Percentiles rank a stretch among this genome's conserved stretches.
phyloP scores from a whole-genome alignment of 2,113 vertebrate species.

The Phalacrocorax brasilianus region DNA sequence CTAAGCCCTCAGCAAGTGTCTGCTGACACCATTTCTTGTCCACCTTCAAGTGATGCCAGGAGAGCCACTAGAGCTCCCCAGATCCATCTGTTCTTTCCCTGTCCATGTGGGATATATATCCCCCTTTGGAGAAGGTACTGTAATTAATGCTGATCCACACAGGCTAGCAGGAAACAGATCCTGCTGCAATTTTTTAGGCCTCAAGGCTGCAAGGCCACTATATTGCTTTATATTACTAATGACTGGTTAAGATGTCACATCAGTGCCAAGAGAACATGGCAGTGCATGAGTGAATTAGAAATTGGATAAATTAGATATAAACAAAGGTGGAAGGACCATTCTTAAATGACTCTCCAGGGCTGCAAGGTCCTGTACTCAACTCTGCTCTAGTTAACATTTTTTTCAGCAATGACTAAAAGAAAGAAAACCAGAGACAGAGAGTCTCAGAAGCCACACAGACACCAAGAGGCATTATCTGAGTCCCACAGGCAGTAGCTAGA shows the following conservation, averaged over 20 bases:
- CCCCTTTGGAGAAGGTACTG: neutral
- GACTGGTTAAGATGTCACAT: neutral
- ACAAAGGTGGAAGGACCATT: neutral
- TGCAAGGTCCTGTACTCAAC: neutral
- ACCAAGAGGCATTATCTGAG: neutral
- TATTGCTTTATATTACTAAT: neutral
- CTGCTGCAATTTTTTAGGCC: neutral
- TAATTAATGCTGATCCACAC: neutral
- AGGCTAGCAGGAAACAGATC: neutral
- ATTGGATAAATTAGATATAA: neutral
- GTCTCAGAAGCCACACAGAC: neutral
- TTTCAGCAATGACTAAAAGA: neutral
- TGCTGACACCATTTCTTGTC: neutral
- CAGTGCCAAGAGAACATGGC: neutral
- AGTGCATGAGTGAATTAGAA: neutral
- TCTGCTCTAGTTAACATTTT: neutral
- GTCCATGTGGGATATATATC: neutral
- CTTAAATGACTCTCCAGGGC: neutral
- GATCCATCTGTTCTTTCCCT: neutral
- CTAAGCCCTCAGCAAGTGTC: neutral
- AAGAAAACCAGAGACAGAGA: rapidly evolving
- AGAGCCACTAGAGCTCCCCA: neutral
- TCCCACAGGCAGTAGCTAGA: neutral
- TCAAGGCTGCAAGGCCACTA: neutral
- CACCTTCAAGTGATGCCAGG: neutral